Percentiles rank a stretch among this genome's conserved stretches.
Conservation (phyloP, 1,140 invertebrate species). For the Laupala kohalensis region DNA sequence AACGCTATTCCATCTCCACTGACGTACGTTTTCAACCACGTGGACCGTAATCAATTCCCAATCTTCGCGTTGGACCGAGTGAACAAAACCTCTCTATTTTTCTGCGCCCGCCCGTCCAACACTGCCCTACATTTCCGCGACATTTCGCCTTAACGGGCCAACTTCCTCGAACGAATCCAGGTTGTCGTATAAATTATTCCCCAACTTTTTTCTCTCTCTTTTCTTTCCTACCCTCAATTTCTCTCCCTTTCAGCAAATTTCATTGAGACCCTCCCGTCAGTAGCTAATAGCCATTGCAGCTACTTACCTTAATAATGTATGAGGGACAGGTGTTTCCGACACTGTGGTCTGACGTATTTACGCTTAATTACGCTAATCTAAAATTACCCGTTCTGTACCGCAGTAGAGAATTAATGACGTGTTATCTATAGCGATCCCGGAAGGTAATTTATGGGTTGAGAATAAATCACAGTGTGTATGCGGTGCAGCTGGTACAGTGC, state of each 20-base stretch:
- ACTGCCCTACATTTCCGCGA: not conserved
- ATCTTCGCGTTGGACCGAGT: not conserved
- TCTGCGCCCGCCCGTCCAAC: not conserved
- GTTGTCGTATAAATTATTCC: not conserved
- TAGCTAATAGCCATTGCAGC: not conserved
- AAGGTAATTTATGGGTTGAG: not conserved
- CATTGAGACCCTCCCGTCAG: not conserved
- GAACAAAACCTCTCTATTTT: not conserved
- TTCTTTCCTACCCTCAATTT: not conserved
- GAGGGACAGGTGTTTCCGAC: not conserved
- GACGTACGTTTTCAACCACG: too few relatives aligned
- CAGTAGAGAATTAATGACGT: not conserved
- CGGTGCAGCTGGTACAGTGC: not conserved
- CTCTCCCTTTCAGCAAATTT: not conserved
- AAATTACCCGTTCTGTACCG: not conserved
- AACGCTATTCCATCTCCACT: too few relatives aligned
- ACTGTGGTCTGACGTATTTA: not conserved
- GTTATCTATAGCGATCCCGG: not conserved
- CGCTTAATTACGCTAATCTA: not conserved
- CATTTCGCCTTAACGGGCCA: not conserved
- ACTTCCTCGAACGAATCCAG: not conserved
- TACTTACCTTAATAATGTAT: not conserved
- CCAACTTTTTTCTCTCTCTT: too few relatives aligned
- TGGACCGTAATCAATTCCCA: too few relatives aligned
- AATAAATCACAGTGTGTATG: not conserved